phyloP scores from a whole-genome alignment of 2,797 vertebrate species.

The Bradypodion pumilum region DNA sequence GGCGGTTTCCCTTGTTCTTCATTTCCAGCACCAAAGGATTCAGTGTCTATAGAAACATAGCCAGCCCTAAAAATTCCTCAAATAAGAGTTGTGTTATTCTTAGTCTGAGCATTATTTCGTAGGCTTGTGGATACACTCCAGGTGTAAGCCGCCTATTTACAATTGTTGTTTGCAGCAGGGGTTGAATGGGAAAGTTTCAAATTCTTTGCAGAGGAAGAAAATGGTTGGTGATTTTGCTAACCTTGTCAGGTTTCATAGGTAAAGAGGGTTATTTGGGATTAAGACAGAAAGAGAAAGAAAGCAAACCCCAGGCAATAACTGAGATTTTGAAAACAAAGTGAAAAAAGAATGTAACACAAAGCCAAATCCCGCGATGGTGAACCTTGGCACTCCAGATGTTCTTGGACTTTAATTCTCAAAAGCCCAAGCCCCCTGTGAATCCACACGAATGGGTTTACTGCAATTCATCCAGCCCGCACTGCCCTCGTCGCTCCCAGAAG shows the following conservation, averaged over 20 bases:
- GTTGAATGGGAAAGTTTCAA: conserved; percentile 10
- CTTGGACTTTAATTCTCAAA: too few relatives aligned
- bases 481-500: too few relatives aligned
- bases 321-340: too few relatives aligned
- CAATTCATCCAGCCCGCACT: too few relatives aligned
- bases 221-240: conserved; percentile 19
- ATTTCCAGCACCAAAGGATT: conserved; percentile 24
- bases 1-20: background rate
- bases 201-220: conserved; percentile 51
- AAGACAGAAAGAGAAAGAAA: background rate
- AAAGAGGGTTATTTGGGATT: conserved; percentile 53
- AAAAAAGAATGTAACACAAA: too few relatives aligned
- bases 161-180: conserved; percentile 42
- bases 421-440: too few relatives aligned
- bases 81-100: conserved; percentile 45
- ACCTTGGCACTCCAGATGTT: too few relatives aligned
- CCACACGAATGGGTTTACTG: too few relatives aligned
- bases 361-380: too few relatives aligned
- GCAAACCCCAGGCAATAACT: too few relatives aligned
- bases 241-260: conserved; percentile 25
- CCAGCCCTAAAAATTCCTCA: background rate
- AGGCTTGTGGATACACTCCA: conserved; percentile 35
- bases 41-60: conserved; percentile 2
- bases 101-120: conserved; percentile 42
- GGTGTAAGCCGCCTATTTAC: conserved; percentile 39